These are phyloP conservation scores for Variabilichromis moorii DNA, from an alignment of 2,113 vertebrate species.

Conservation along the genomic window DNA sequence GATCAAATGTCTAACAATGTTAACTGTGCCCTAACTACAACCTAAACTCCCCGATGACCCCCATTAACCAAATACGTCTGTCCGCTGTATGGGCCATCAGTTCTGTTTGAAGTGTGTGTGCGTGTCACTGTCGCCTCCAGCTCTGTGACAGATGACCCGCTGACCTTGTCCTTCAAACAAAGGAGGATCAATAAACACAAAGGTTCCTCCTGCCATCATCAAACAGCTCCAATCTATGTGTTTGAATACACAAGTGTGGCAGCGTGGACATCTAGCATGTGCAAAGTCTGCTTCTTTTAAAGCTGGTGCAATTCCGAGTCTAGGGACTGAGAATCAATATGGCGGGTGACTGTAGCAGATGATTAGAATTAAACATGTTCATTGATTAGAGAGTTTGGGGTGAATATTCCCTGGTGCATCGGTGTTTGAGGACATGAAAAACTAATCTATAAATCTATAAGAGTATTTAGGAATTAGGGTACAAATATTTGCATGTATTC, in stretches of 20 bases:
- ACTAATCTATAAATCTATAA: conserved; percentile 1
- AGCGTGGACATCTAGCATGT: not conserved
- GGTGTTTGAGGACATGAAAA: not conserved
- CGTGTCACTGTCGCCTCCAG: conserved; percentile 31
- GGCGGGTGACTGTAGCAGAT: not conserved
- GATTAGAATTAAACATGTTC: conserved; percentile 61
- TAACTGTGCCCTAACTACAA: conserved; percentile 39
- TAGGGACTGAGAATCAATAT: conserved; percentile 36
- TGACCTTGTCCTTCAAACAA: conserved; percentile 58
- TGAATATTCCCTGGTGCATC: conserved; percentile 26
- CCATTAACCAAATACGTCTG: conserved; percentile 39
- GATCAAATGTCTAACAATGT: conserved; percentile 52
- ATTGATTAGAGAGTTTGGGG: conserved; percentile 49
- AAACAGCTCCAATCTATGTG: conserved; percentile 30
- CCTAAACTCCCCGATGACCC: conserved; percentile 47
- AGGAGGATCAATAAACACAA: conserved; percentile 55
- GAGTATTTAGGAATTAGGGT: not conserved
- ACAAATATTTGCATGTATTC: not conserved
- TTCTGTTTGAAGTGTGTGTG: conserved; percentile 53
- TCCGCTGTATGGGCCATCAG: not conserved
- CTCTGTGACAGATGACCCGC: conserved; percentile 49
- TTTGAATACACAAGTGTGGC: not conserved
- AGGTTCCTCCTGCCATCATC: conserved; percentile 15
- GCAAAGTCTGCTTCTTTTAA: not conserved
- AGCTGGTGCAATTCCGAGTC: not conserved